Evolutionary conservation across 2,888 invertebrate species (phyloP), one percentile per base, ranked within the genome.

Genomic region (Tetragnatha montana): DNA sequence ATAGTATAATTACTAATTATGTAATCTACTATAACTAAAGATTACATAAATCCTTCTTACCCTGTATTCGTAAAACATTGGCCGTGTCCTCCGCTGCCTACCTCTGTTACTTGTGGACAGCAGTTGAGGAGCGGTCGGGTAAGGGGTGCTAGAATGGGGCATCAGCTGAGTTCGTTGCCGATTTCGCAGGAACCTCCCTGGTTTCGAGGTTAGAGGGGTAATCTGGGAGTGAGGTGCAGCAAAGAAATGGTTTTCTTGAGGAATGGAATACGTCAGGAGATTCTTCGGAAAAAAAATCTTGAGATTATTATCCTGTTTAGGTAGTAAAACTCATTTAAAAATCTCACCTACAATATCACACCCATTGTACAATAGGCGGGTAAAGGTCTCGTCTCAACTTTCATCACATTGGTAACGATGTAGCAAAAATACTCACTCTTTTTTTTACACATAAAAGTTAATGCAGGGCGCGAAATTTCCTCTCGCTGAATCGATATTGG

Each of bases 1-100:
- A 21, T n/a, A 73, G 19, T 73, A 21, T 73, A 19, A 73, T n/a
- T n/a, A 21, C 22, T 71, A 10, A 6, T 35, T 75, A 74, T 35
- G 74, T 22, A 35, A 35, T 35, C 35, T 35, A 35, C 4, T 35
- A 2, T 35, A 35, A 35, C 35, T 35, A 35, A 35, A 35, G 35
- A 35, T 74, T 21, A 74, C 21, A 0, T 19, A 74, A 51, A 60
- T 47, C 19, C 68, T 17, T 7, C 84, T 81, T 78, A 89, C 89
- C 3, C 60, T 70, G 60, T 85, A 81, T 49, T 75, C 73, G 17
- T 75, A 81, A 47, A 60, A 75, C 1, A 70, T n/a, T 0, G 89
- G 85, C 14, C 76, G 75, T 12, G 85, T 69, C 21, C 51, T 47
- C 10, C 85, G 76, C 0, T 79, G 69, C 0, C 74, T 80, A 21